A percentile compares a stretch with the other conserved stretches of the same genome.
These are phyloP conservation scores for Chiridota heheva DNA, from an alignment of 35 echinoderm and acorn worm species.

Conservation along the genomic window DNA sequence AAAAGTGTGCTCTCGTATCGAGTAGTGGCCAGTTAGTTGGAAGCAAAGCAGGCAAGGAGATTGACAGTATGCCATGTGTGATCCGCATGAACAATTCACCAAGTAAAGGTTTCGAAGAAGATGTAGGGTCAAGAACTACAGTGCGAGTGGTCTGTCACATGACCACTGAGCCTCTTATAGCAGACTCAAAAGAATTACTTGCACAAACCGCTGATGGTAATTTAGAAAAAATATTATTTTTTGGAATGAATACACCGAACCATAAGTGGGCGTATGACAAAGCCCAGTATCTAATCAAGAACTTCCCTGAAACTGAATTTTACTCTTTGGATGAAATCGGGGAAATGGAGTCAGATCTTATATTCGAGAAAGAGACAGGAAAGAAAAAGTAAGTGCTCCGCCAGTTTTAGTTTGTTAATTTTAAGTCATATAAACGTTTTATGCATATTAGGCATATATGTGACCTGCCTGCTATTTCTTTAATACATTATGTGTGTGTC, in stretches of 20 bases:
- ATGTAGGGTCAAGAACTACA: constrained; percentile 81
- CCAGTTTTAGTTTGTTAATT: background rate
- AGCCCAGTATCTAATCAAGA: constrained; percentile 42
- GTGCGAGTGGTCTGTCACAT: constrained; percentile 82
- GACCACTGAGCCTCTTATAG: constrained; percentile 41
- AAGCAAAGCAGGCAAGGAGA: constrained; percentile 68
- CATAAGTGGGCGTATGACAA: constrained; percentile 63
- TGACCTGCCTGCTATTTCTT: too few species aligned
- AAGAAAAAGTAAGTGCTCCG: constrained; percentile 69
- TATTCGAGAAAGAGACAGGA: constrained; percentile 86
- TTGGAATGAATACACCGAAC: constrained; percentile 69
- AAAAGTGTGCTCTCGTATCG: constrained; percentile 83
- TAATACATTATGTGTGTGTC: too few species aligned
- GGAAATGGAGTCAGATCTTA: constrained; percentile 73
- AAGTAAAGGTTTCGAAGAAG: constrained; percentile 69
- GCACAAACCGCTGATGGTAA: constrained; percentile 33
- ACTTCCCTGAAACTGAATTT: constrained; percentile 61
- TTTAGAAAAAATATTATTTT: constrained; percentile 72
- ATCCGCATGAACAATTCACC: constrained; percentile 91
- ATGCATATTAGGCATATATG: too few species aligned
- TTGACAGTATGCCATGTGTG: constrained; percentile 81
- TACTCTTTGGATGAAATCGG: constrained; percentile 77
- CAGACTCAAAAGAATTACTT: constrained; percentile 50
- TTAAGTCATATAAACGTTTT: background rate
- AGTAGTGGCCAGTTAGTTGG: constrained; percentile 83